Percentiles rank a stretch among this genome's conserved stretches.
Evolutionary conservation across 2,113 vertebrate species (phyloP).

Genomic region (Brachyistius frenatus): DNA sequence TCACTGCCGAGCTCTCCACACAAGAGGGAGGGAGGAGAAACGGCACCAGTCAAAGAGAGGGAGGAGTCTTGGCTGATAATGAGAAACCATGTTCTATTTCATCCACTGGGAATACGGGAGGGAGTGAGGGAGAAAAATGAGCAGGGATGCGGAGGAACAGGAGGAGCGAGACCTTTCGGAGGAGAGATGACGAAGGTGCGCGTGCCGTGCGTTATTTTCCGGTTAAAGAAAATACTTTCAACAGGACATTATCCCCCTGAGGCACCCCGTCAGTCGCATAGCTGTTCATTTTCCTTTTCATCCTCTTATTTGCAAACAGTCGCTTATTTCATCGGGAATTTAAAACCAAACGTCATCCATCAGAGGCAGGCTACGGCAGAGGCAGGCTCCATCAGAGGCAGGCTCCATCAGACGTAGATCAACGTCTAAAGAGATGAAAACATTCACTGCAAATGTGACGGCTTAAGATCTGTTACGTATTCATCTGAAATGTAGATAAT

Average conservation of each 20-base stretch:
- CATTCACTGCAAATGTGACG: neutral
- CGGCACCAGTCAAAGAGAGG: conserved; percentile 65
- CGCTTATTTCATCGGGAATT: neutral
- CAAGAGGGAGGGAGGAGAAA: conserved; percentile 67
- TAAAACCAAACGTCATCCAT: neutral
- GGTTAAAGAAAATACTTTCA: neutral
- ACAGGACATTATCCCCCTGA: neutral
- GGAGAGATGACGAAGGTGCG: conserved; percentile 3
- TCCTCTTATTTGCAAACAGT: no score
- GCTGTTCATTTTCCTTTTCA: neutral
- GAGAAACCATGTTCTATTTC: conserved; percentile 66
- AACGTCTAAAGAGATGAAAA: no score
- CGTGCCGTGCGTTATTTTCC: neutral
- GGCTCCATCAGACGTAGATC: no score
- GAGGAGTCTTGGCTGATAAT: conserved; percentile 75
- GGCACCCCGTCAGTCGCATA: neutral
- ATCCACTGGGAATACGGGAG: conserved; percentile 50
- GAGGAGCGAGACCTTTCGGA: conserved; percentile 28
- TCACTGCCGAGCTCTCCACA: conserved; percentile 67
- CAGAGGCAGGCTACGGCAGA: no score
- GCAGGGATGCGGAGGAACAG: conserved; percentile 17
- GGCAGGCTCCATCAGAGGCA: no score
- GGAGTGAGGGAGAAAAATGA: conserved; percentile 32
- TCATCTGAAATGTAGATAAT: conserved; percentile 37
- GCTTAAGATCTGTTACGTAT: conserved; percentile 5